phyloP scores from a whole-genome alignment of 1,140 invertebrate species.

The Onthophagus taurus region DNA sequence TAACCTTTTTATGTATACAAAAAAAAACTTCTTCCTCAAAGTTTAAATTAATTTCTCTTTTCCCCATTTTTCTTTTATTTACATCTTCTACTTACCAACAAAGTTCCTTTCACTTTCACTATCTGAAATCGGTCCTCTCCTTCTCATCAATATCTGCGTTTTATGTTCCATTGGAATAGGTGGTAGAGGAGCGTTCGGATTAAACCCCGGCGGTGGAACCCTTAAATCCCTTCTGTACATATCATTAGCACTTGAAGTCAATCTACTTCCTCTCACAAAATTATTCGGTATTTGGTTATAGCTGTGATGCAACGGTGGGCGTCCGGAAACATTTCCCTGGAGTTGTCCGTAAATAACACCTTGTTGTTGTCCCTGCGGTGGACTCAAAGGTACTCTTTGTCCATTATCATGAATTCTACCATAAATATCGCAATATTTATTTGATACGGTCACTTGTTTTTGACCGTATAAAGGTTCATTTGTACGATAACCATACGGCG shows the following conservation, averaged over 20 bases:
- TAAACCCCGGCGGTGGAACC: slow-evolving; percentile 5
- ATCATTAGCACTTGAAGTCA: slow-evolving; percentile 35
- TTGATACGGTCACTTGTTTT: slow-evolving; percentile 28
- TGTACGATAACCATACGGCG: slow-evolving; percentile 8
- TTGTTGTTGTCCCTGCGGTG: slow-evolving; percentile 18
- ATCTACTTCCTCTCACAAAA: slow-evolving; percentile 32
- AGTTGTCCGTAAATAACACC: slow-evolving; percentile 34
- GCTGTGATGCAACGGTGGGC: slow-evolving; percentile 16
- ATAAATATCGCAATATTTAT: slow-evolving; percentile 36
- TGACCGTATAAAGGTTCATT: slow-evolving; percentile 1
- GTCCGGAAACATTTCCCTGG: slow-evolving; percentile 14
- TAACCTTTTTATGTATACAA: slow-evolving; percentile 19
- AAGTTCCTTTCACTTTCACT: slow-evolving; percentile 17
- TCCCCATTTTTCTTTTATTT: background rate
- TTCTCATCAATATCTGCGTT: slow-evolving; percentile 5
- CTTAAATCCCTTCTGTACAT: slow-evolving; percentile 21
- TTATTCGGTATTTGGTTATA: slow-evolving; percentile 20
- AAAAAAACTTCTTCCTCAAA: slow-evolving; percentile 7
- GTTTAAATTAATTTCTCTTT: slow-evolving; percentile 10
- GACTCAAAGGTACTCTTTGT: slow-evolving; percentile 7
- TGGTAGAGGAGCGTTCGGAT: slow-evolving; percentile 24
- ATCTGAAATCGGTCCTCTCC: slow-evolving; percentile 15
- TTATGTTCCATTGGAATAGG: slow-evolving; percentile 24
- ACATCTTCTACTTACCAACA: slow-evolving; percentile 31
- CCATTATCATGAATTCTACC: slow-evolving; percentile 33